These are phyloP conservation scores for Coelogynopora nodosa DNA, from an alignment of 2,888 invertebrate genomes.

Conservation along the genomic window DNA sequence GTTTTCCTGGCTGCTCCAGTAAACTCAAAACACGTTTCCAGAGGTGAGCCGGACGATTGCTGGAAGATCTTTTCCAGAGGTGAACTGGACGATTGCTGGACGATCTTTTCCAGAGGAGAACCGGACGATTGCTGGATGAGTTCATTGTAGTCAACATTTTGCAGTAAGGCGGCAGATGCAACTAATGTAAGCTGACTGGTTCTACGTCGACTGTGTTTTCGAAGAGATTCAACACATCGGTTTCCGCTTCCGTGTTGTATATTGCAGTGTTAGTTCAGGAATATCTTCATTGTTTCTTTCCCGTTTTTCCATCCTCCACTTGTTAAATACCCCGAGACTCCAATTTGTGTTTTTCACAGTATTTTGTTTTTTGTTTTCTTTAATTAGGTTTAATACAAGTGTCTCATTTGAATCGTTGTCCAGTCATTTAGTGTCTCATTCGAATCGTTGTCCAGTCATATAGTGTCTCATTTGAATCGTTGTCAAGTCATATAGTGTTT, in stretches of 20 bases:
- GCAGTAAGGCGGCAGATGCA: not conserved
- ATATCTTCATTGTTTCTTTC: not conserved
- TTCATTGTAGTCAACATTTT: not conserved
- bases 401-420: too few species aligned
- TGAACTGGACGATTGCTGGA: not conserved
- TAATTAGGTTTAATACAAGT: not conserved
- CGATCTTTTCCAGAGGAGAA: not conserved
- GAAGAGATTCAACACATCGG: not conserved
- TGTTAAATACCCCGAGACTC: not conserved
- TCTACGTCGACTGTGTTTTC: not conserved
- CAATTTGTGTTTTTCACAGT: not conserved
- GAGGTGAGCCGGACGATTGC: not conserved
- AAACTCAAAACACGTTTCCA: not conserved
- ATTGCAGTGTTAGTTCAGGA: not conserved
- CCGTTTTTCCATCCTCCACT: not conserved
- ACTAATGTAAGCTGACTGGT: not conserved
- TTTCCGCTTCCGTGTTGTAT: not conserved
- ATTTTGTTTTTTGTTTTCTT: not conserved
- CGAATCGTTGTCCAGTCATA: too few species aligned
- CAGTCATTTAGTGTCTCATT: too few species aligned
- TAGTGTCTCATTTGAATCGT: too few species aligned
- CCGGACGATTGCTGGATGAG: not conserved
- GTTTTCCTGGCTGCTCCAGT: not conserved
- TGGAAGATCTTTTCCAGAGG: not conserved
- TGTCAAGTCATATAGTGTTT: too few species aligned